Evolutionary conservation across 2,113 vertebrate species (phyloP), one percentile per base, ranked within the genome.

Genomic region (Pleuronectes platessa): DNA sequence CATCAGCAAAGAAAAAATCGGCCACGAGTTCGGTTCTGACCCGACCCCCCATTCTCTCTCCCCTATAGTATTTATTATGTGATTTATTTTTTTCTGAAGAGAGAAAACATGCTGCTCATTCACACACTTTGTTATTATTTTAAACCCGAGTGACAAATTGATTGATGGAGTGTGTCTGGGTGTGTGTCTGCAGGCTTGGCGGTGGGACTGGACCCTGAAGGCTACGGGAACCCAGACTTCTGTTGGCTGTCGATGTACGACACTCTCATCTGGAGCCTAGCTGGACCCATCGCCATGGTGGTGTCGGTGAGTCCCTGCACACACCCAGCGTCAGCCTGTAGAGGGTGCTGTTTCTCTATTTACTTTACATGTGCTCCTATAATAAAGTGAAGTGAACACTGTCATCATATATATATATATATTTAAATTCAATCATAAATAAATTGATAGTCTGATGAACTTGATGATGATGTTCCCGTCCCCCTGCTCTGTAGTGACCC

Each of bases 191-290:
- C 89, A 98, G 97, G 97, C 71, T 81, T 99, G 66, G 97, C 97
- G 0, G 97, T 99, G 69, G 97, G 97, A 17, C 88, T 99, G 86
- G 97, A 99, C 76, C 97, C 97, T 0, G 96, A 98, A 88, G 97
- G 97, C 45, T 98, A 98, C 0, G 97, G 97, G 17, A 98, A 97
- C 91, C 95, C 97, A 0, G 97, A 98, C 80, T 98, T 97, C 94
- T 99, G 97, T 78, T 98, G 97, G 97, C 92, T 99, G 51, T 96
- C 97, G 20, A 89, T 99, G 85, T 96, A 97, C 0, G 97, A 99
- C 81, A 97, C 95, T 0, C 93, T 99, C 51, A 95, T 98, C 78
- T 98, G 97, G 97, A 99, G 97, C 83, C 95, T 98, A 4, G 96
- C 95, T 0, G 97, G 97, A 47, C 97, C 97, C 7, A 94, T 96